phyloP scores from a whole-genome alignment of 2,797 vertebrate species.

The Galaxias olidus region DNA sequence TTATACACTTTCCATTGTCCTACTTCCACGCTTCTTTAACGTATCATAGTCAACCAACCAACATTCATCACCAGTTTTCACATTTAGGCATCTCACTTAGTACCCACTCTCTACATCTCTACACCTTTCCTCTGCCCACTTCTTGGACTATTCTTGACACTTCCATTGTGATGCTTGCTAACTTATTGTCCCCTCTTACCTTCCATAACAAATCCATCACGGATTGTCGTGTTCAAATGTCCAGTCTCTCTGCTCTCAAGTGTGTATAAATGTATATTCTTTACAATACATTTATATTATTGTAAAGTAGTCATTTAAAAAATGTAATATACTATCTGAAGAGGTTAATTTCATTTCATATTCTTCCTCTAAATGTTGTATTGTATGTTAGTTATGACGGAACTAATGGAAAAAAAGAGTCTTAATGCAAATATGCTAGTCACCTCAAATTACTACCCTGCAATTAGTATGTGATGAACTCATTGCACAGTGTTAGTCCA shows the following conservation, averaged over 20 bases:
- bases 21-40: constrained; percentile 58
- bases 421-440: constrained; percentile 16
- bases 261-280: constrained; percentile 26
- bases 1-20: constrained; percentile 60
- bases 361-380: constrained; percentile 24
- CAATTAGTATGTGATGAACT: not conserved
- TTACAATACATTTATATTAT: constrained; percentile 22
- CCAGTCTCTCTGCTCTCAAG: constrained; percentile 17
- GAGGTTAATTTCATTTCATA: constrained; percentile 6
- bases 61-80: constrained; percentile 38
- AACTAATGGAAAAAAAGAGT: constrained; percentile 32
- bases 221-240: constrained; percentile 41
- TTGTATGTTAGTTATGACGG: constrained; percentile 45
- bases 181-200: constrained; percentile 28
- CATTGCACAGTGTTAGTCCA: constrained; percentile 82
- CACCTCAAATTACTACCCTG: not conserved
- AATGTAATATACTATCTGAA: constrained; percentile 23
- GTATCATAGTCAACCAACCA: constrained; percentile 58
- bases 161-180: constrained; percentile 31
- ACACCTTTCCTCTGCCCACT: constrained; percentile 30
- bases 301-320: constrained; percentile 24
- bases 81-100: constrained; percentile 32
- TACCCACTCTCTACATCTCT: constrained; percentile 30
- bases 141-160: constrained; percentile 43
- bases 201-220: constrained; percentile 46